Percentiles rank a stretch among this genome's conserved stretches.
These are phyloP conservation scores for Tribolium castaneum DNA, from an alignment of 1,140 invertebrate genomes.

Conservation along the genomic window DNA sequence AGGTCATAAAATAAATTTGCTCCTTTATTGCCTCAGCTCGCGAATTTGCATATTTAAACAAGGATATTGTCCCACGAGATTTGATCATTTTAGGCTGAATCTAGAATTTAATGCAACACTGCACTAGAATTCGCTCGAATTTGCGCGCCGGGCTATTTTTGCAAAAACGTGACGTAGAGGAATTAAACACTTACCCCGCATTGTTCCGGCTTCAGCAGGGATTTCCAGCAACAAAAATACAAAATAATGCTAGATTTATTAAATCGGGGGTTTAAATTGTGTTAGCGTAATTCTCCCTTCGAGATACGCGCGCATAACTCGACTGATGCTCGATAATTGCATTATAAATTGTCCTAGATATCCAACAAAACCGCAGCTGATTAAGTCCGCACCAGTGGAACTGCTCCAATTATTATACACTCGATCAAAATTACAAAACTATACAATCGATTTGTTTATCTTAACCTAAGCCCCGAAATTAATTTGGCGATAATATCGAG, in stretches of 20 bases:
- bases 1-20: constrained; percentile 14
- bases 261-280: too few relatives aligned
- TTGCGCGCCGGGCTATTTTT: too few relatives aligned
- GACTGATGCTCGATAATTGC: neutral
- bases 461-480: neutral
- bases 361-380: neutral
- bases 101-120: neutral
- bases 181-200: too few relatives aligned
- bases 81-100: neutral
- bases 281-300: too few relatives aligned
- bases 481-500: neutral
- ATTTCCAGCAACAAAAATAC: too few relatives aligned
- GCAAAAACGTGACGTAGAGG: too few relatives aligned
- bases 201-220: too few relatives aligned
- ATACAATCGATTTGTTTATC: neutral
- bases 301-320: too few relatives aligned
- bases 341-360: neutral
- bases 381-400: neutral
- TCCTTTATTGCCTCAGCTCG: constrained; percentile 1
- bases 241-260: too few relatives aligned
- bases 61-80: neutral
- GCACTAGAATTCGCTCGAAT: neutral
- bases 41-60: constrained; percentile 11
- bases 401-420: neutral
- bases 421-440: neutral